Conservation (phyloP, 35 echinoderm and acorn worm species). For the Acanthaster planci region DNA sequence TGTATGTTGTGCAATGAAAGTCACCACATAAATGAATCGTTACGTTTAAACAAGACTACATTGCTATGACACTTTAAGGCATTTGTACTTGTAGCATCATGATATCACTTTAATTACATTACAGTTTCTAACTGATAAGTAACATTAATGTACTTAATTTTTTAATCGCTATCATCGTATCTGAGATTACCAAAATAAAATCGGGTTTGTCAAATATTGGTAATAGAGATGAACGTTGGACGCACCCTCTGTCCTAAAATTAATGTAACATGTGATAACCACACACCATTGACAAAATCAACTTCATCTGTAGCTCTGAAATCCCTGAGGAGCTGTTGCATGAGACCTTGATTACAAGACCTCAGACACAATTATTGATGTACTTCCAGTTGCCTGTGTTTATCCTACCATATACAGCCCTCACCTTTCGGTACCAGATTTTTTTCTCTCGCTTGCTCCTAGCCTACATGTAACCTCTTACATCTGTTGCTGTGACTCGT, state of each 20-base stretch:
- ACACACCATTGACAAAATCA: not conserved
- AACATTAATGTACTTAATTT: too few species aligned
- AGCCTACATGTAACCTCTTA: not conserved
- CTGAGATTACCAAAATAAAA: not conserved
- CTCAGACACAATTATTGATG: conserved; percentile 26
- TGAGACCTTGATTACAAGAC: conserved; percentile 14
- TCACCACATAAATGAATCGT: too few species aligned
- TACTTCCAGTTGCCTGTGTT: not conserved
- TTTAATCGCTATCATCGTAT: not conserved
- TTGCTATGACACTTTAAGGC: too few species aligned
- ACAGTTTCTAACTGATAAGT: too few species aligned
- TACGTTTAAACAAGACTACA: too few species aligned
- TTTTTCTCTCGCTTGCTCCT: not conserved
- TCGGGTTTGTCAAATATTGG: not conserved
- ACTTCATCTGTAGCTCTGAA: not conserved
- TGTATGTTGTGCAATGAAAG: too few species aligned
- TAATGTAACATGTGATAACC: not conserved
- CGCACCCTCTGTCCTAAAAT: not conserved
- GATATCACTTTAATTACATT: too few species aligned
- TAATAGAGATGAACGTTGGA: not conserved
- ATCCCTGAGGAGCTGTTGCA: not conserved
- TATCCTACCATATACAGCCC: conserved; percentile 30
- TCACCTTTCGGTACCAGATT: not conserved
- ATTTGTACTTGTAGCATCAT: too few species aligned
- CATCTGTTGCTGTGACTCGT: conserved; percentile 13